These are phyloP conservation scores for Philypnodon macrostomus DNA, from an alignment of 2,797 vertebrate genomes.

Conservation along the genomic window DNA sequence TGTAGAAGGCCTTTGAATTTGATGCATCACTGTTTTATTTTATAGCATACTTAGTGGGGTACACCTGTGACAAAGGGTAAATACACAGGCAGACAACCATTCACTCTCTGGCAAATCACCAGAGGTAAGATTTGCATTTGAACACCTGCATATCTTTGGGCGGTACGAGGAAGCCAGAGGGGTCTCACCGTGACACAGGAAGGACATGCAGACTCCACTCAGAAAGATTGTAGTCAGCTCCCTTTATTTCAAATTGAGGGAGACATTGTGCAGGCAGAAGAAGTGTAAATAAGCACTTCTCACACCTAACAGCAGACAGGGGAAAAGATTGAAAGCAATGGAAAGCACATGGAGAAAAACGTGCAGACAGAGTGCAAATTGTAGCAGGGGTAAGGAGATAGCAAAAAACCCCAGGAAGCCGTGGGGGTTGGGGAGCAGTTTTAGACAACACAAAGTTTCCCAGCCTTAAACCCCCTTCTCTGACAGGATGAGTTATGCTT, in stretches of 20 bases:
- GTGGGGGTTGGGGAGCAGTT: constrained; percentile 30
- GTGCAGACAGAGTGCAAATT: constrained; percentile 20
- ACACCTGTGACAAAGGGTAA: no score
- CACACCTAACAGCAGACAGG: constrained; percentile 45
- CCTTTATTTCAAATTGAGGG: constrained; percentile 68
- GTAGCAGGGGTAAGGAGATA: constrained; percentile 36
- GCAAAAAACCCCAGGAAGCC: constrained; percentile 43
- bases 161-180: no score
- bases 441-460: constrained; percentile 72
- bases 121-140: no score
- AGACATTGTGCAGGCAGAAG: constrained; percentile 66
- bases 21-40: no score
- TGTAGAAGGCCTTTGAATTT: no score
- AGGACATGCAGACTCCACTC: no score
- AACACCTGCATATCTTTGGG: no score
- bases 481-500: constrained; percentile 81
- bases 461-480: constrained; percentile 59
- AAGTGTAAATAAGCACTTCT: constrained; percentile 70
- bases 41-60: no score
- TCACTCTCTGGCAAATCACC: no score
- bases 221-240: no score
- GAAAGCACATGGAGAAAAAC: constrained; percentile 57
- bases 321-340: constrained; percentile 10
- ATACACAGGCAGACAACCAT: no score
- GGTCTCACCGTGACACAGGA: no score